phyloP scores from a whole-genome alignment of 2,113 vertebrate genomes.

The Myrmecobius fasciatus region DNA sequence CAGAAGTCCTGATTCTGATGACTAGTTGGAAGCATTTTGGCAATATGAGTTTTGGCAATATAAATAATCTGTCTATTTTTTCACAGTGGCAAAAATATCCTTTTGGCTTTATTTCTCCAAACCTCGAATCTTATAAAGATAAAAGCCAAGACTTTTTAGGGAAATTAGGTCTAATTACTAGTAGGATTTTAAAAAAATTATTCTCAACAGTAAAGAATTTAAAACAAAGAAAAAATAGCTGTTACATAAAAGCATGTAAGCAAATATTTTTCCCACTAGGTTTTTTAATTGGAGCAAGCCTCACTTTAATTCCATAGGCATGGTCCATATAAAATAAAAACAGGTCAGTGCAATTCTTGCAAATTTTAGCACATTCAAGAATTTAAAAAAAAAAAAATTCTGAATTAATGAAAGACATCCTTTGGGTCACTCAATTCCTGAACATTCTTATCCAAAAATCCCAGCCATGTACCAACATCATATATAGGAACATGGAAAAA shows the following conservation, averaged over 20 bases:
- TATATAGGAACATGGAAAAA: constrained; percentile 19
- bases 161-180: constrained; percentile 35
- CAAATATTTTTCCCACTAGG: constrained; percentile 41
- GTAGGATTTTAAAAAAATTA: constrained; percentile 39
- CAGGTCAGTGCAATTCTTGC: constrained; percentile 60
- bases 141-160: constrained; percentile 45
- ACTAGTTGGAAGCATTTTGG: constrained; percentile 41
- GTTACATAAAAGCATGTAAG: constrained; percentile 37
- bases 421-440: constrained; percentile 17
- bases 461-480: constrained; percentile 6
- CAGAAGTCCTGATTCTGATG: constrained; percentile 44
- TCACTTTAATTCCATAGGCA: constrained; percentile 59
- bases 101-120: constrained; percentile 32
- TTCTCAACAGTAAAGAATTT: constrained; percentile 55
- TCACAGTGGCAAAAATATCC: constrained; percentile 35
- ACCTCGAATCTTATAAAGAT: constrained; percentile 15
- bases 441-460: constrained; percentile 37
- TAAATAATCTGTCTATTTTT: constrained; percentile 39
- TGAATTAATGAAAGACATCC: constrained; percentile 54
- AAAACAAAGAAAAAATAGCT: neutral
- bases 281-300: constrained; percentile 53
- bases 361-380: constrained; percentile 55
- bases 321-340: constrained; percentile 63
- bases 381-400: constrained; percentile 12
- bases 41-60: constrained; percentile 37